Evolutionary conservation across 2,797 vertebrate species (phyloP).

Genomic region (Sebastes trivittatus): DNA sequence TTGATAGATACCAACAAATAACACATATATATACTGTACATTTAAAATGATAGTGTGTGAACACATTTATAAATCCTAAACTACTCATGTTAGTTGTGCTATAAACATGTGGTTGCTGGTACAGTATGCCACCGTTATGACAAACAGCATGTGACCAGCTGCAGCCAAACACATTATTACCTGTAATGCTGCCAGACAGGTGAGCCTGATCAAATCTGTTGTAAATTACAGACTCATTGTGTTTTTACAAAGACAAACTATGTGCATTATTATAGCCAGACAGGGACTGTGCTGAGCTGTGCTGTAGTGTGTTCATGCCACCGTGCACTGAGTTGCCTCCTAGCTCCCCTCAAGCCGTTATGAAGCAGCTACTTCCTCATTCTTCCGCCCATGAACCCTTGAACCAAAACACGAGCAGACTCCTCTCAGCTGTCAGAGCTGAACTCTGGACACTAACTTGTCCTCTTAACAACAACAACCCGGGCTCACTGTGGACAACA

Average conservation of each 20-base stretch:
- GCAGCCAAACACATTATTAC: slow-evolving; percentile 1
- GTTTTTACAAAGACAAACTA: not conserved
- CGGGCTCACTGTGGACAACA: rapidly evolving
- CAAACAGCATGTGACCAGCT: slow-evolving; percentile 50
- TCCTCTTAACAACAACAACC: not conserved
- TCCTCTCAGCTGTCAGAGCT: slow-evolving; percentile 7
- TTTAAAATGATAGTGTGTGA: not conserved
- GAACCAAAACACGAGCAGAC: slow-evolving; percentile 64
- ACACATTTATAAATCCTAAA: no score
- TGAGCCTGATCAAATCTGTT: not conserved
- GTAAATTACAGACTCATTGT: not conserved
- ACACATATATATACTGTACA: not conserved
- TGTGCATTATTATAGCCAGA: no score
- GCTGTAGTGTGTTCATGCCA: not conserved
- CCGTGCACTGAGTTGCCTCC: slow-evolving; percentile 25
- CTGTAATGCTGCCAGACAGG: not conserved
- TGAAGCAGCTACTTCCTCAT: slow-evolving; percentile 80
- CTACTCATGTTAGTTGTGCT: not conserved
- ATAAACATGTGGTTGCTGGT: not conserved
- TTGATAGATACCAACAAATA: not conserved
- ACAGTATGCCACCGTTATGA: not conserved
- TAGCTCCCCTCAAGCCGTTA: slow-evolving; percentile 32
- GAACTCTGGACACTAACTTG: not conserved
- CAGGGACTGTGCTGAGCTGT: no score
- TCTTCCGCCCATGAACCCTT: slow-evolving; percentile 79